A percentile compares a stretch with the other conserved stretches of the same genome.
Conservation (phyloP, 2,113 vertebrate genomes). For the Ceyx margarethae region DNA sequence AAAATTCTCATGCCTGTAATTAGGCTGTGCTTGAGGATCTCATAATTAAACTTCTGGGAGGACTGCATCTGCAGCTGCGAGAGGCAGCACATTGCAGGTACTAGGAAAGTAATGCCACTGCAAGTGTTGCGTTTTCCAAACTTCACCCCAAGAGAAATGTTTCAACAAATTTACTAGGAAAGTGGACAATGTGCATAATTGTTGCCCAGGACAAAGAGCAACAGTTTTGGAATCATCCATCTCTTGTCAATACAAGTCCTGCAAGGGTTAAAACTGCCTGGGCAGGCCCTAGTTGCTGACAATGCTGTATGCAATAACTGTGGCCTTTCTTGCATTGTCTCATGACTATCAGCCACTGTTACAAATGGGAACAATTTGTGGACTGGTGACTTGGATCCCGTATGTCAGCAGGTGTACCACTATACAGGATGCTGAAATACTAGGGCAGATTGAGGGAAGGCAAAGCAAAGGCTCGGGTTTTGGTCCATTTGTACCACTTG, state of each 20-base stretch:
- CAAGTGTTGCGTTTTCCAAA: too few relatives aligned
- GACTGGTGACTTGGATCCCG: background rate
- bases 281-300: background rate
- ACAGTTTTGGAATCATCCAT: background rate
- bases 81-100: background rate
- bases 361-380: background rate
- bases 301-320: background rate
- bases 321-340: background rate
- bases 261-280: background rate
- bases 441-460: background rate
- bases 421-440: background rate
- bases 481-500: background rate
- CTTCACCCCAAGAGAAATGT: background rate
- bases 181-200: accelerated
- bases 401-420: accelerated
- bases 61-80: background rate
- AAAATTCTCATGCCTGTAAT: background rate
- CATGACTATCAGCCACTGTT: accelerated
- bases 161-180: background rate
- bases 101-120: background rate
- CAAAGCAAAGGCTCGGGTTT: background rate
- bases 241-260: background rate
- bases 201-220: background rate
- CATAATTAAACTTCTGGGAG: background rate
- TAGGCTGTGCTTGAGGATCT: background rate